Conservation (phyloP, 2,797 vertebrate genomes). For the Dermochelys coriacea region DNA sequence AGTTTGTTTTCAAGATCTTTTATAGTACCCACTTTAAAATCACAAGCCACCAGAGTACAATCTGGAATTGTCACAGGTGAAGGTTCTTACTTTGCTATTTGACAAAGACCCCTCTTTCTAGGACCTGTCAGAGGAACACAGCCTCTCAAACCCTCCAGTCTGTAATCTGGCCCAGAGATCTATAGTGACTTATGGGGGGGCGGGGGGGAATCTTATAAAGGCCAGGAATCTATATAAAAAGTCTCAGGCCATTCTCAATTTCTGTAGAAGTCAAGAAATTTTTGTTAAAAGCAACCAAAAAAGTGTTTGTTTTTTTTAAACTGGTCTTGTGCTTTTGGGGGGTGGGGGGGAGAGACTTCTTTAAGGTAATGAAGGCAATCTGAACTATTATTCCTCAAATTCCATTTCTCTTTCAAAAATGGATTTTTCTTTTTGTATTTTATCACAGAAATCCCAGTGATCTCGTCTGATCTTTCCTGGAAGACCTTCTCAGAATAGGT, state of each 20-base stretch:
- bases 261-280: not conserved
- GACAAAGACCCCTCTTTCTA: no score
- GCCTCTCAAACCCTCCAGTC: no score
- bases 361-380: not conserved
- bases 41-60: not conserved
- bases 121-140: no score
- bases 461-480: not conserved
- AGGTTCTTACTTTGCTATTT: no score
- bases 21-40: not conserved
- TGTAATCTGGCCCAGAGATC: not conserved
- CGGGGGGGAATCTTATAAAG: not conserved
- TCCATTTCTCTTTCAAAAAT: not conserved
- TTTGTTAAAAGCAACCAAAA: not conserved
- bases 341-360: accelerated
- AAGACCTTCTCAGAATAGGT: not conserved
- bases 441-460: not conserved
- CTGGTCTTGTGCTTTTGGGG: no score
- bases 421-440: not conserved
- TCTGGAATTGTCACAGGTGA: no score
- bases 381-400: not conserved
- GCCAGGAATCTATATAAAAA: not conserved
- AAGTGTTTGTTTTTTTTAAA: not conserved
- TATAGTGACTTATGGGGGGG: not conserved
- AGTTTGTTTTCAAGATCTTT: not conserved
- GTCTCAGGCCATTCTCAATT: not conserved